Evolutionary conservation across 64 coral and sea anemone species (phyloP).

Genomic region (Pocillopora damicornis): DNA sequence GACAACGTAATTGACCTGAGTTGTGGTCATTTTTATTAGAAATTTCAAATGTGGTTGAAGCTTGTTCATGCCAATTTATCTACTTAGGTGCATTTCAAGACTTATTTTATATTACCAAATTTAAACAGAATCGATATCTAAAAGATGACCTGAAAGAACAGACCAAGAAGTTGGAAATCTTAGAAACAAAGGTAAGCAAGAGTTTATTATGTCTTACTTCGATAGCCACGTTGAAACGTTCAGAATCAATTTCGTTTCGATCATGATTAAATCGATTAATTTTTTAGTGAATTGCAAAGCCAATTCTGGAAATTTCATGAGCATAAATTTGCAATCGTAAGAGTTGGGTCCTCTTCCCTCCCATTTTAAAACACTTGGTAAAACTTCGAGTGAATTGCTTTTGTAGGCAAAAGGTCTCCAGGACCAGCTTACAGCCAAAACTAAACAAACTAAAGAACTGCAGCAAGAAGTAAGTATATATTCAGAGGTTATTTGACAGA

Average conservation of each 20-base stretch:
- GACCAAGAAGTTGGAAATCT: neutral
- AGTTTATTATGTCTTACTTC: neutral
- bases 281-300: too few relatives aligned
- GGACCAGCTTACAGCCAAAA: conserved; percentile 51
- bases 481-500: too few relatives aligned
- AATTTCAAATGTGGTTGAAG: neutral
- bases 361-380: too few relatives aligned
- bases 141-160: conserved; percentile 21
- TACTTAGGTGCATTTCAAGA: neutral
- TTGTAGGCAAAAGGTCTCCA: conserved; percentile 51
- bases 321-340: neutral
- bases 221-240: too few relatives aligned
- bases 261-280: too few relatives aligned
- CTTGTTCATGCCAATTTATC: neutral
- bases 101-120: neutral
- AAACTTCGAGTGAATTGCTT: neutral
- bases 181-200: neutral
- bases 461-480: conserved; percentile 64
- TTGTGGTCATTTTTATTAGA: too few relatives aligned
- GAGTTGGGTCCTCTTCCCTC: neutral
- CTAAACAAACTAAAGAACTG: conserved; percentile 69
- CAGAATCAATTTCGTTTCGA: too few relatives aligned
- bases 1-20: neutral
- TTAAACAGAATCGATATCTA: neutral
- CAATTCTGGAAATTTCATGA: neutral